phyloP scores from a whole-genome alignment of 2,888 invertebrate species.

The Sceliomorpha sp. region DNA sequence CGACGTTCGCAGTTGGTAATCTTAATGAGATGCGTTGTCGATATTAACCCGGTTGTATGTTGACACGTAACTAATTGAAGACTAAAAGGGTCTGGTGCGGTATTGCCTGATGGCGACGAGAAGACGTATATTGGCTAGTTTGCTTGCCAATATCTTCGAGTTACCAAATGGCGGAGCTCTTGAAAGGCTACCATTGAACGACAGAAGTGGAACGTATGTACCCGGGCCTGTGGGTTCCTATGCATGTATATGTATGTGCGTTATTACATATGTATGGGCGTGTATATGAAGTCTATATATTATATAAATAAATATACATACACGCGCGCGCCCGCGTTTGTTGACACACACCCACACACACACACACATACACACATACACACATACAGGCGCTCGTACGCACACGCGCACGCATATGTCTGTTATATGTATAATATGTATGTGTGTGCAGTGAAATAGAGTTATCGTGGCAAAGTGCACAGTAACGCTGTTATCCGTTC shows the following conservation, averaged over 20 bases:
- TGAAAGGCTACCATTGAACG: conserved; percentile 42
- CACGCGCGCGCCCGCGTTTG: no score
- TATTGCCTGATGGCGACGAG: conserved; percentile 2
- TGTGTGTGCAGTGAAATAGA: conserved; percentile 65
- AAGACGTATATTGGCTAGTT: conserved; percentile 62
- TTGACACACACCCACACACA: not conserved
- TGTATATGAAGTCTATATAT: no score
- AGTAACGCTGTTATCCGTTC: conserved; percentile 77
- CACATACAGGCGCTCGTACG: no score
- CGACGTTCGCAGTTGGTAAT: conserved; percentile 15
- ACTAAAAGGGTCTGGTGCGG: conserved; percentile 23
- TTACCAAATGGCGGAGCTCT: conserved; percentile 38
- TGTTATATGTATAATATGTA: conserved; percentile 23
- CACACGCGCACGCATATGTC: no score
- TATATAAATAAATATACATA: conserved; percentile 1
- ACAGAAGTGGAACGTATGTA: conserved; percentile 18
- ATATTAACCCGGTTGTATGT: conserved; percentile 17
- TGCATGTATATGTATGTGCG: conserved; percentile 6
- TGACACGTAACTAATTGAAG: conserved; percentile 24
- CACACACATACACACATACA: conserved; percentile 4
- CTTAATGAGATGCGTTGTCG: conserved; percentile 14
- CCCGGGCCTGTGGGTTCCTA: conserved; percentile 10
- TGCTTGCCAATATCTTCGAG: conserved; percentile 62
- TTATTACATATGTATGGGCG: not conserved
- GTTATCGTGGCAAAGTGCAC: conserved; percentile 79